These are phyloP conservation scores for Drosophila peninsularis DNA, from an alignment of 2,888 invertebrate genomes.

Conservation along the genomic window DNA sequence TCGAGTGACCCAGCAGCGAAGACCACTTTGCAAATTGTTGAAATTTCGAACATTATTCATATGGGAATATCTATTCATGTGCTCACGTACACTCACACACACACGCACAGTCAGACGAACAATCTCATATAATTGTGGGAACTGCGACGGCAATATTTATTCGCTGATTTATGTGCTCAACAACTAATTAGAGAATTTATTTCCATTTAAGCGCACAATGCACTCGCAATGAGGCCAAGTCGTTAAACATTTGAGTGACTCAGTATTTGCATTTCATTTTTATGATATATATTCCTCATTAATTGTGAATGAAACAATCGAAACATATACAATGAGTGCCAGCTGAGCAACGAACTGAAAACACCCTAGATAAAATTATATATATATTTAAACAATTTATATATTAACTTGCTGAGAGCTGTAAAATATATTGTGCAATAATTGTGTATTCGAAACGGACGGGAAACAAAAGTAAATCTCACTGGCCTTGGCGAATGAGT, in stretches of 20 bases:
- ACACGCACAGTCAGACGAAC: background rate
- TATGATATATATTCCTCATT: slow-evolving; percentile 34
- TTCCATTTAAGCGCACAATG: slow-evolving; percentile 62
- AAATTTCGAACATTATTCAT: slow-evolving; percentile 53
- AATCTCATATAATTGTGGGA: slow-evolving; percentile 7
- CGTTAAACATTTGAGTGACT: slow-evolving; percentile 44
- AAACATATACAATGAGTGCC: slow-evolving; percentile 1
- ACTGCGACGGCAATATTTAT: slow-evolving; percentile 33
- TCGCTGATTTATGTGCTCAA: slow-evolving; percentile 67
- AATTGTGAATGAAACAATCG: slow-evolving; percentile 33
- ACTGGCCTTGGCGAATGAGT: background rate
- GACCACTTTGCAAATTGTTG: slow-evolving; percentile 58
- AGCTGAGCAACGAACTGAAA: background rate
- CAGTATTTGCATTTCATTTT: slow-evolving; percentile 45
- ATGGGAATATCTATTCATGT: slow-evolving; percentile 15
- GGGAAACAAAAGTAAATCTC: background rate
- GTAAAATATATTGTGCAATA: background rate
- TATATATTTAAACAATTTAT: background rate
- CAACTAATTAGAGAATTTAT: slow-evolving; percentile 71
- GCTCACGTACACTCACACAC: too few species aligned
- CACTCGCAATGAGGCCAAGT: slow-evolving; percentile 48
- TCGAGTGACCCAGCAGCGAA: slow-evolving; percentile 20
- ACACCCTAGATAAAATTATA: slow-evolving; percentile 6
- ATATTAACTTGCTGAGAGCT: background rate
- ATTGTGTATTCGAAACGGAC: background rate